Base-by-base conservation (phyloP, 2,888 invertebrate species). In the Cephalotes varians region DNA sequence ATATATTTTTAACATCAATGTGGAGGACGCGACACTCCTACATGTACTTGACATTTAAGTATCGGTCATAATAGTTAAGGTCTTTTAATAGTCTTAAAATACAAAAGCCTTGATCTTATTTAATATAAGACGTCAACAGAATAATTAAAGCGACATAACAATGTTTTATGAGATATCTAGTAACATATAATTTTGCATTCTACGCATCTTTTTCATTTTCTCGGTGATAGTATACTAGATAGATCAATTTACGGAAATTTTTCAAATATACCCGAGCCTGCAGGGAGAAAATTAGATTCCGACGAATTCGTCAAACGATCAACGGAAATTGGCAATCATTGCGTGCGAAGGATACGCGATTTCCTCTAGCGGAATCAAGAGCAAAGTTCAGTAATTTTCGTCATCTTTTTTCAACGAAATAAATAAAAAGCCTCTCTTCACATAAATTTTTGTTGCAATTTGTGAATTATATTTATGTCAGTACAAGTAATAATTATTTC, bases 301-400 rank as follows among this genome's bases (percentile, higher is more conserved):
- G 7, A 2, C 15, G 37, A 82, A 72, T 82, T 82, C 51, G 44
- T 62, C 73, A 71, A 83, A 77, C 25, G 85, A 89, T 88, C 83
- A 82, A 79, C 82, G 90, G 90, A 91, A 91, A 89, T 87, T 87
- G 83, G 67, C 85, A 85, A 86, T 88, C 81, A 81, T 72, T 76
- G 58, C 83, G 44, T 77, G 64, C 64, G 82, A 71, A 60, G 65
- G 72, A 86, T 74, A 86, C 77, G 54, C 82, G 73, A 65, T 82
- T 79, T 79, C 40, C 76, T 56, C 31, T 47, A 56, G 44, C 18
- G 49, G 25, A 25, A 77, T 77, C 31, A 12, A 47, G 62, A 60
- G 25, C 6, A 62, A 64, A 54, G 12, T 49, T 49, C 18, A 25
- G 15, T 40, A 2, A 25, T 12, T 62, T 56, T 73, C 25, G 15